These are phyloP conservation scores for Trissolcus basalis DNA, from an alignment of 1,140 invertebrate species.

Conservation along the genomic window DNA sequence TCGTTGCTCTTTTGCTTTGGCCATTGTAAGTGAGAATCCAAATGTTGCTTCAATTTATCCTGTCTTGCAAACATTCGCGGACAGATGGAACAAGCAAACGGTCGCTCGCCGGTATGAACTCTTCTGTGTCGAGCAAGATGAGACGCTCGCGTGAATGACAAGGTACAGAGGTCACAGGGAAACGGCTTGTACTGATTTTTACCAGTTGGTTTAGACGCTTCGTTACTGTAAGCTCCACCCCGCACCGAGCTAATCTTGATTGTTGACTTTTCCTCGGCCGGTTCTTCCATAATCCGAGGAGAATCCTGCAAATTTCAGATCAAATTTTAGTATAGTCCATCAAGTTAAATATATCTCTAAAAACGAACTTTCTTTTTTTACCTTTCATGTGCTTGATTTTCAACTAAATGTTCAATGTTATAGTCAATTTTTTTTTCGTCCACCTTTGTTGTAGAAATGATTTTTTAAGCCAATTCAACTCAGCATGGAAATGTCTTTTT, in stretches of 20 bases:
- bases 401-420: too few species aligned
- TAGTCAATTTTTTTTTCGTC: too few species aligned
- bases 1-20: constrained; percentile 61
- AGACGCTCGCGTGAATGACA: constrained; percentile 80
- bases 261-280: constrained; percentile 24
- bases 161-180: constrained; percentile 75
- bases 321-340: neutral
- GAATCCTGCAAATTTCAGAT: constrained; percentile 56
- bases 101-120: constrained; percentile 79
- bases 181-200: constrained; percentile 73
- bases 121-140: constrained; percentile 85
- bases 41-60: constrained; percentile 78
- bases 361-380: too few species aligned
- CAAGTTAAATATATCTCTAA: too few species aligned
- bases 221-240: neutral
- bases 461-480: too few species aligned
- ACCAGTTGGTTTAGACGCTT: constrained; percentile 21
- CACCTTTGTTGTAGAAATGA: too few species aligned
- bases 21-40: constrained; percentile 74
- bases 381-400: too few species aligned
- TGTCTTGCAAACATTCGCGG: constrained; percentile 81
- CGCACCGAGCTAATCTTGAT: neutral
- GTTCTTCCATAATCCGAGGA: constrained; percentile 54
- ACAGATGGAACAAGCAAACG: constrained; percentile 78
- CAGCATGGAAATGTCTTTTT: too few species aligned